Evolutionary conservation across 1,140 invertebrate species (phyloP).

Genomic region (Dendrolimus kikuchii): DNA sequence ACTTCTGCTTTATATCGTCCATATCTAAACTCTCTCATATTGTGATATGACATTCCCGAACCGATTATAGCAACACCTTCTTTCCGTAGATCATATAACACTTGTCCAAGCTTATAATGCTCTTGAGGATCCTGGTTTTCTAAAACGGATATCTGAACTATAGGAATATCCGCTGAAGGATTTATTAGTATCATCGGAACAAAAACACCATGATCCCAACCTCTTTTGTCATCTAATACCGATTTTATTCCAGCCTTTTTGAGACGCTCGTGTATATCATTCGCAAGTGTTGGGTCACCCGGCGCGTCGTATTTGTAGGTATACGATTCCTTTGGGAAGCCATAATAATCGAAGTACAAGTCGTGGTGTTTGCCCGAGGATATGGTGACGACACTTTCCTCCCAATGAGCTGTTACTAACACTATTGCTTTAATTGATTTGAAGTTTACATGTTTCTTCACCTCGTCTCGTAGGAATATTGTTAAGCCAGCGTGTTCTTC

Average conservation of each 20-base stretch:
- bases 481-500: conserved; percentile 49
- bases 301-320: conserved; percentile 55
- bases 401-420: conserved; percentile 61
- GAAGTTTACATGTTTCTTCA: conserved; percentile 50
- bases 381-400: conserved; percentile 49
- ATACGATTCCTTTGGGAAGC: conserved; percentile 58
- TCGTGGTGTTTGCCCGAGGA: conserved; percentile 53
- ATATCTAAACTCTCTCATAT: conserved; percentile 57
- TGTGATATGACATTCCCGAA: conserved; percentile 64
- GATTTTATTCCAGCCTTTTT: conserved; percentile 43
- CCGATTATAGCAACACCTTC: conserved; percentile 57
- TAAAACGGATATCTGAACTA: conserved; percentile 54
- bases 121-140: conserved; percentile 45
- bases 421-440: conserved; percentile 55
- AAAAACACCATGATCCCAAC: conserved; percentile 65
- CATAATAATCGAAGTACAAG: conserved; percentile 61
- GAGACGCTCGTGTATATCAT: conserved; percentile 37
- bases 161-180: conserved; percentile 53
- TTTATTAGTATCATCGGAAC: conserved; percentile 63
- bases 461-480: conserved; percentile 44
- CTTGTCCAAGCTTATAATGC: conserved; percentile 54
- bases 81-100: conserved; percentile 44
- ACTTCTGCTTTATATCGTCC: conserved; percentile 22
- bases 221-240: conserved; percentile 48
- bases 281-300: conserved; percentile 47